A percentile compares a stretch with the other conserved stretches of the same genome.
Evolutionary conservation across 2,113 vertebrate species (phyloP).

Genomic region (Chionomys nivalis): DNA sequence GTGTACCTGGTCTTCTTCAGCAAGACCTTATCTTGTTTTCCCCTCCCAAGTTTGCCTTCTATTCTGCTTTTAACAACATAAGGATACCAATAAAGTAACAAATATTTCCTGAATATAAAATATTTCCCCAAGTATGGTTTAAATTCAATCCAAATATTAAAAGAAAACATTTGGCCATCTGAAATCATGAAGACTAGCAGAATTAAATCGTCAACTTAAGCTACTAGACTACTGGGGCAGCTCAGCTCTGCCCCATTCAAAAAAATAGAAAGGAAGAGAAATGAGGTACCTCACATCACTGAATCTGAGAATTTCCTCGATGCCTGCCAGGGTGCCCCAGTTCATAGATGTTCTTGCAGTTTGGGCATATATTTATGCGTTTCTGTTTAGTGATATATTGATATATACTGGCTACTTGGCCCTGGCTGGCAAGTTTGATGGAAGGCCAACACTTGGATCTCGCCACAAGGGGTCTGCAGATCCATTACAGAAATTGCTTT

Average conservation of each 20-base stretch:
- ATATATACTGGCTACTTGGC: conserved; percentile 90
- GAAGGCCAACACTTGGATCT: conserved; percentile 92
- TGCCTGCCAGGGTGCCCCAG: conserved; percentile 85
- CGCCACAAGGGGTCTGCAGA: conserved; percentile 91
- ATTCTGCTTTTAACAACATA: background rate
- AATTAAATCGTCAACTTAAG: conserved; percentile 3
- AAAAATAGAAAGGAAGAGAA: background rate
- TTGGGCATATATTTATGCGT: conserved; percentile 96
- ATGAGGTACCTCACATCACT: background rate
- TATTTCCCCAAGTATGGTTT: background rate
- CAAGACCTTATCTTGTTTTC: background rate
- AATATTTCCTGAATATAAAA: background rate
- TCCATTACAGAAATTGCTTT: conserved; percentile 90
- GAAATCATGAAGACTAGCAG: background rate
- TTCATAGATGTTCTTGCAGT: conserved; percentile 93
- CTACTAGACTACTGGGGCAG: too few relatives aligned
- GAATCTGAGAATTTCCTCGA: background rate
- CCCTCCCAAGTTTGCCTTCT: background rate
- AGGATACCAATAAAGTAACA: background rate
- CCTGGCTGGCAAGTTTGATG: conserved; percentile 91
- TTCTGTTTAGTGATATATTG: conserved; percentile 95
- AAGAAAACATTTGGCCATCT: background rate
- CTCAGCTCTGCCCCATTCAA: background rate
- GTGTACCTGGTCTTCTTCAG: background rate
- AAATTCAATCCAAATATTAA: conserved; percentile 25